Conservation (phyloP, 2,888 invertebrate species). For the Cristatella mucedo region DNA sequence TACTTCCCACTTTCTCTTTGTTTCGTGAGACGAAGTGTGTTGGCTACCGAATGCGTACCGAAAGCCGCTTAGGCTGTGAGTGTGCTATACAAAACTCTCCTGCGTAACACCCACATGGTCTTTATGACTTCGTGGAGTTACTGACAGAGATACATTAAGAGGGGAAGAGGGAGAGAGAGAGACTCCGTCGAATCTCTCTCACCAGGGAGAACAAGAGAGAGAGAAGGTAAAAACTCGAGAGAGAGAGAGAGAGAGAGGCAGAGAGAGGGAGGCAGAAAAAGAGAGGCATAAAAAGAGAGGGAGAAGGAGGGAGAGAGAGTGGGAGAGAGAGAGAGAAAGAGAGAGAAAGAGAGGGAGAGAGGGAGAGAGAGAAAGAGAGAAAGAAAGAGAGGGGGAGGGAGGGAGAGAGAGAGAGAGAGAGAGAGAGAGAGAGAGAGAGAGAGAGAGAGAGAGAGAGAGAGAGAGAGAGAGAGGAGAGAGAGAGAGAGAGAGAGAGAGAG, state of each 20-base stretch:
- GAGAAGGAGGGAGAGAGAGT: neutral
- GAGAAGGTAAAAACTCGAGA: neutral
- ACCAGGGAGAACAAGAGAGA: conserved; percentile 3
- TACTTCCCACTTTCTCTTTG: no score
- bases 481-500: conserved; percentile 5
- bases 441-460: conserved; percentile 4
- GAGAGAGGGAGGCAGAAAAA: neutral
- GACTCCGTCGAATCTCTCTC: neutral
- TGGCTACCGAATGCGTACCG: no score
- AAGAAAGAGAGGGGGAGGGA: neutral
- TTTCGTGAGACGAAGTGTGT: no score
- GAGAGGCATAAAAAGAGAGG: neutral
- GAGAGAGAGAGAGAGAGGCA: conserved; percentile 3
- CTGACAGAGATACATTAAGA: no score
- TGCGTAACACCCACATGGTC: no score
- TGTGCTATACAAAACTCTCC: no score
- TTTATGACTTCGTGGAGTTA: no score
- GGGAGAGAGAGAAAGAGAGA: conserved; percentile 4
- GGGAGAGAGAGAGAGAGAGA: conserved; percentile 3
- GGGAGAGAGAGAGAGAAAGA: conserved; percentile 1
- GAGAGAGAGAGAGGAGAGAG: conserved; percentile 6
- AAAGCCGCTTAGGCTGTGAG: no score
- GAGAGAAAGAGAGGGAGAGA: conserved; percentile 1
- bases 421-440: conserved; percentile 2
- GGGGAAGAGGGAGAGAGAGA: no score